Evolutionary conservation across 2,888 invertebrate species (phyloP).

Genomic region (Teleiodes luculella): DNA sequence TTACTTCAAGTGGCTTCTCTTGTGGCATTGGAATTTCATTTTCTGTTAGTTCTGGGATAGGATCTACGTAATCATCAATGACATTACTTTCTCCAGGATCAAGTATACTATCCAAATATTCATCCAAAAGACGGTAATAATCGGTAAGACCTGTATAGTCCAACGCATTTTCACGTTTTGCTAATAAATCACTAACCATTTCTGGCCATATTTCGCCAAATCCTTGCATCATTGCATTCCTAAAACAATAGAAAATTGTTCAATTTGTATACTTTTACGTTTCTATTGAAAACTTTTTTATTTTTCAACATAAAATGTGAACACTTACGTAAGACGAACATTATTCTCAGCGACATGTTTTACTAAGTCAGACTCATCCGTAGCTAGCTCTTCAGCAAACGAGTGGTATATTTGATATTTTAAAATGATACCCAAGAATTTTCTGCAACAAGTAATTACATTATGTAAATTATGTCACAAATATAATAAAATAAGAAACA

Average conservation of each 20-base stretch:
- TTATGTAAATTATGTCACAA: neutral
- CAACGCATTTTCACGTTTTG: conserved; percentile 66
- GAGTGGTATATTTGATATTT: conserved; percentile 79
- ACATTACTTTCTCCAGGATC: conserved; percentile 47
- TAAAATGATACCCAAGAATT: conserved; percentile 76
- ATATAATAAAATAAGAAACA: neutral
- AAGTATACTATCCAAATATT: conserved; percentile 73
- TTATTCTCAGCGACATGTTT: conserved; percentile 60
- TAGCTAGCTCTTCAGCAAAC: conserved; percentile 66
- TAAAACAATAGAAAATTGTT: conserved; percentile 32
- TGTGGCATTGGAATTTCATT: conserved; percentile 45
- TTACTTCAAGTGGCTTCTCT: conserved; percentile 28
- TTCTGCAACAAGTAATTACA: conserved; percentile 52
- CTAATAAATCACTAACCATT: conserved; percentile 68
- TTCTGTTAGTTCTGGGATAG: conserved; percentile 41
- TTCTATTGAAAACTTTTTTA: neutral
- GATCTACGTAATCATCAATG: conserved; percentile 58
- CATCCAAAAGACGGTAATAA: conserved; percentile 76
- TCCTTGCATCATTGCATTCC: conserved; percentile 68
- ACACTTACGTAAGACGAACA: conserved; percentile 61
- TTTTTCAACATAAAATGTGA: neutral
- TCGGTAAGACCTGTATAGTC: conserved; percentile 72
- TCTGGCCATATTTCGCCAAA: conserved; percentile 67
- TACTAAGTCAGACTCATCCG: conserved; percentile 64
- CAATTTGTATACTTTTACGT: neutral